Conservation (phyloP, 2,888 invertebrate species). For the Drosophila conformis region DNA sequence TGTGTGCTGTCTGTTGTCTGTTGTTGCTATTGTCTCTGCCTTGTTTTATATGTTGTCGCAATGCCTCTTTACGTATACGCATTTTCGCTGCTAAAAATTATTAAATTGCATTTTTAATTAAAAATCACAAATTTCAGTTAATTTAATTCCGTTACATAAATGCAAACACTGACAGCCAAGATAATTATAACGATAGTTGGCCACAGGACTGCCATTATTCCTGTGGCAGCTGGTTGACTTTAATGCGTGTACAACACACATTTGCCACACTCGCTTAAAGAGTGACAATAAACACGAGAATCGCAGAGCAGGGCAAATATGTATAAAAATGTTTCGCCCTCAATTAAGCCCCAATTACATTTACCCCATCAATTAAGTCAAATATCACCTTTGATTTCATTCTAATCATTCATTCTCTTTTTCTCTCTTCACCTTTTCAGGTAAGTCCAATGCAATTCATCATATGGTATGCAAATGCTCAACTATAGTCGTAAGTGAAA, state of each 20-base stretch:
- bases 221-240: slow-evolving; percentile 5
- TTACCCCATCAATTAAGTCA: background rate
- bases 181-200: slow-evolving; percentile 14
- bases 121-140: slow-evolving; percentile 56
- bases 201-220: slow-evolving; percentile 12
- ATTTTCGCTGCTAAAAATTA: slow-evolving; percentile 36
- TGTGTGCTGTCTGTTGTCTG: slow-evolving; percentile 28
- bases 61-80: slow-evolving; percentile 27
- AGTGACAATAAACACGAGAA: background rate
- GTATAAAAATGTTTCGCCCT: background rate
- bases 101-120: slow-evolving; percentile 68
- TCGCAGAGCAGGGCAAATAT: background rate
- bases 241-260: background rate
- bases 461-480: slow-evolving; percentile 5
- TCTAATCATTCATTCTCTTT: slow-evolving; percentile 17
- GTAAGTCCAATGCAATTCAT: slow-evolving; percentile 24
- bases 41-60: slow-evolving; percentile 41
- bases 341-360: background rate
- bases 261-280: background rate
- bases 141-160: slow-evolving; percentile 31
- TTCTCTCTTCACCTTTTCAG: slow-evolving; percentile 16
- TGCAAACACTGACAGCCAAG: slow-evolving; percentile 12
- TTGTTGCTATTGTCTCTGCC: slow-evolving; percentile 31
- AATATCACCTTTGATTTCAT: background rate
- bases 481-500: background rate